Base-by-base conservation (phyloP, 2,113 vertebrate species). In the Petrocephalus zakoni region DNA sequence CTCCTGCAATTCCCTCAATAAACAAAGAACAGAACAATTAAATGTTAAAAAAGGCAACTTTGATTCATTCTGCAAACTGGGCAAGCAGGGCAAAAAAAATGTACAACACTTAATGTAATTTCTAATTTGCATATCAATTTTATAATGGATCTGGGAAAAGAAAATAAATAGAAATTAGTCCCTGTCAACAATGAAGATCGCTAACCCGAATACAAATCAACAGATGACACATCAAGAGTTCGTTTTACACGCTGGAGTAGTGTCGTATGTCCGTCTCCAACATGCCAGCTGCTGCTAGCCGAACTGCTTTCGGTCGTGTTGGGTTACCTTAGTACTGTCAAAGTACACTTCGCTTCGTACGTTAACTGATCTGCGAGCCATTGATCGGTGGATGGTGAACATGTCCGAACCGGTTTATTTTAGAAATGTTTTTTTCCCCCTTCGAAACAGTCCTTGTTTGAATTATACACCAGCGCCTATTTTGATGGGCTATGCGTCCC, bases 361-460 rank as follows among this genome's bases (percentile, higher is more conserved):
- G 81, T 22, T 49, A 83, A 49, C 46, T 83, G 46, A 49, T 83
- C 81, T 83, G 42, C 10, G 19, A 49, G 19, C 42, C 81, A 49
- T 83, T 83, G 81, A 47, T 83, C 19, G 21, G 37, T 83, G 81
- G 81, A 83, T 49, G 37, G 34, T 47, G 81, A 83, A 83, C 81
- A 49, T n/a, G 81, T 83, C 81, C 81, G 9, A 83, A 49, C 72
- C 34, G 25, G 61, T 68, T 68, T 68, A 78, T 78, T 42, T 78
- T 42, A 78, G 34, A 78, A 42, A 17, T 17, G 13, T 42, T 83
- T 83, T 83, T 83, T 49, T 0, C n/a, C 21, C 47, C 22, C 2
- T 68, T 68, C 11, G 29, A 42, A 46, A 37, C 37, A 81, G 6
- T 81, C 19, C 37, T 42, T 78, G 17, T 82, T 72, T 47, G 19